phyloP scores from a whole-genome alignment of 1,140 invertebrate species.

The Matsumurasca onukii region DNA sequence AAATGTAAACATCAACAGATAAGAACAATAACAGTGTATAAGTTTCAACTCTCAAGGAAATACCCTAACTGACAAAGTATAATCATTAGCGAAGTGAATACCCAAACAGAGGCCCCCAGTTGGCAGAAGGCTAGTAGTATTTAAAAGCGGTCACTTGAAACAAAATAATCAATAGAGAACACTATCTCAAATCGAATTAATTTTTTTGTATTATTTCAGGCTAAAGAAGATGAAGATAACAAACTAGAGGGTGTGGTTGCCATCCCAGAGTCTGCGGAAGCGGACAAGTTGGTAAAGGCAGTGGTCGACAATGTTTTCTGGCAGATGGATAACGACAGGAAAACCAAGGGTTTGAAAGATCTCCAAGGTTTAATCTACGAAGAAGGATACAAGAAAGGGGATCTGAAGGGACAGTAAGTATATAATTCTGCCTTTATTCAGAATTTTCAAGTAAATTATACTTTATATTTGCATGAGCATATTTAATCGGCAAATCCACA shows the following conservation, averaged over 20 bases:
- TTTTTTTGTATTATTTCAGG: slow-evolving; percentile 51
- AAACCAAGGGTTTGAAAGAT: slow-evolving; percentile 77
- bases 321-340: slow-evolving; percentile 81
- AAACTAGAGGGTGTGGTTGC: slow-evolving; percentile 55
- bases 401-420: slow-evolving; percentile 87
- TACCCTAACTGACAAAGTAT: too few species aligned
- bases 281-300: slow-evolving; percentile 58
- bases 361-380: slow-evolving; percentile 89
- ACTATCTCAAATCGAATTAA: too few species aligned
- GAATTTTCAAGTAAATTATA: slow-evolving; percentile 3
- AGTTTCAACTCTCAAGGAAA: too few species aligned
- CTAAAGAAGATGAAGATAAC: slow-evolving; percentile 56
- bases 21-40: too few species aligned
- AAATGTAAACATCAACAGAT: too few species aligned
- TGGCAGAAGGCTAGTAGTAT: too few species aligned
- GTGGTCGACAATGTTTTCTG: slow-evolving; percentile 68
- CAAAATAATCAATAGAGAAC: too few species aligned
- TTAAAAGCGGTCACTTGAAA: too few species aligned
- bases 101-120: too few species aligned
- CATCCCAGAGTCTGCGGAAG: slow-evolving; percentile 52
- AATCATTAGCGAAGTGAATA: too few species aligned
- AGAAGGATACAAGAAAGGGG: slow-evolving; percentile 73
- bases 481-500: too few species aligned
- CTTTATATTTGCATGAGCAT: slow-evolving; percentile 28
- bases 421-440: not conserved